Conservation (phyloP, 2,797 vertebrate species). For the Gambelia wislizenii region DNA sequence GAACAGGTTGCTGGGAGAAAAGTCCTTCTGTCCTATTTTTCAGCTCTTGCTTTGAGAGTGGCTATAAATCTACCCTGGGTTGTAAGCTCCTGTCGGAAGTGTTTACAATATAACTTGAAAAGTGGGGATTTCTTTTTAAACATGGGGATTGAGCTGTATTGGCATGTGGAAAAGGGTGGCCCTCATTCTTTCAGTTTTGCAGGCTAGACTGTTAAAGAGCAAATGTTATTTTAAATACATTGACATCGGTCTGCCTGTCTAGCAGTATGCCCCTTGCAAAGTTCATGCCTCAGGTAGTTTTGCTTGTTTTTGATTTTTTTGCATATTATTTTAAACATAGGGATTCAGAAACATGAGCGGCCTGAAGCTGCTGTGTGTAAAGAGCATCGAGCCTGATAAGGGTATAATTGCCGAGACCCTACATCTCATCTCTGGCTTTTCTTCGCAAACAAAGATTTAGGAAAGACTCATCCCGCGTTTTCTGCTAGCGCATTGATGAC, state of each 20-base stretch:
- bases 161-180: not conserved
- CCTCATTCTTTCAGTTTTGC: not conserved
- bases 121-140: not conserved
- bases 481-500: too few species aligned
- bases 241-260: not conserved
- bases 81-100: not conserved
- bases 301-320: not conserved
- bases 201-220: not conserved
- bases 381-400: too few species aligned
- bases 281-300: not conserved
- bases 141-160: not conserved
- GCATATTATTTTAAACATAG: not conserved
- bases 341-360: too few species aligned
- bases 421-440: too few species aligned
- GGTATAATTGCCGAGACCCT: too few species aligned
- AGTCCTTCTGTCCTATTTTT: not conserved
- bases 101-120: not conserved
- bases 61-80: not conserved
- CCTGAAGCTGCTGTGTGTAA: too few species aligned
- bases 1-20: not conserved
- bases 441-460: too few species aligned
- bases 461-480: too few species aligned
- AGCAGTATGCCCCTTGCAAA: too few species aligned
- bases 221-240: not conserved
- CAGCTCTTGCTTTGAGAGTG: not conserved